Conservation (phyloP, 2,888 invertebrate genomes). For the Agrotis puta region DNA sequence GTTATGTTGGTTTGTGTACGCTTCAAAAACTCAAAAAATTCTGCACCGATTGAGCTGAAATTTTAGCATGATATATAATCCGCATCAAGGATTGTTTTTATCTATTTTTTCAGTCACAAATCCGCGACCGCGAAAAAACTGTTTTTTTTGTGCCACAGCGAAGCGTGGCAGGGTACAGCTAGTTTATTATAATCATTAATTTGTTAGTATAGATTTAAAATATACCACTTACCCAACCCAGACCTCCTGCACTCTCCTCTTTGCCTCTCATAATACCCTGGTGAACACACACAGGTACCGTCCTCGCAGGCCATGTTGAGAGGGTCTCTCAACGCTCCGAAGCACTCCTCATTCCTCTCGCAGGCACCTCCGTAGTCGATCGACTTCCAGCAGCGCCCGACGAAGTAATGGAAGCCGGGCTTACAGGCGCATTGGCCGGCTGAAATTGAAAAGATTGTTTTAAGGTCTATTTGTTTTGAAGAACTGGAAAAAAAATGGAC, state of each 20-base stretch:
- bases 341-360: constrained; percentile 77
- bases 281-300: constrained; percentile 76
- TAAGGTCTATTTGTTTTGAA: not conserved
- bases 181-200: no score
- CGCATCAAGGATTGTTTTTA: no score
- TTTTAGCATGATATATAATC: no score
- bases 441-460: constrained; percentile 23
- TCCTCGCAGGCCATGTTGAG: constrained; percentile 76
- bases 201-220: no score
- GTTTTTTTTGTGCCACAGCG: no score
- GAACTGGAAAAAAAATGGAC: no score
- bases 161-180: no score
- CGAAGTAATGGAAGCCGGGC: constrained; percentile 78
- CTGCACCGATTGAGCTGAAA: no score
- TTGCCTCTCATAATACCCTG: constrained; percentile 81
- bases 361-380: constrained; percentile 73
- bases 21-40: no score
- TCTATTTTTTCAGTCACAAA: no score
- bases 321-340: constrained; percentile 75
- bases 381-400: constrained; percentile 83
- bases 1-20: no score
- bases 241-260: constrained; percentile 82
- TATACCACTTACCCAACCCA: constrained; percentile 73
- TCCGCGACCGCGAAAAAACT: no score
- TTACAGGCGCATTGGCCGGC: constrained; percentile 79